phyloP scores from a whole-genome alignment of 2,113 vertebrate species.

The Apaloderma vittatum region DNA sequence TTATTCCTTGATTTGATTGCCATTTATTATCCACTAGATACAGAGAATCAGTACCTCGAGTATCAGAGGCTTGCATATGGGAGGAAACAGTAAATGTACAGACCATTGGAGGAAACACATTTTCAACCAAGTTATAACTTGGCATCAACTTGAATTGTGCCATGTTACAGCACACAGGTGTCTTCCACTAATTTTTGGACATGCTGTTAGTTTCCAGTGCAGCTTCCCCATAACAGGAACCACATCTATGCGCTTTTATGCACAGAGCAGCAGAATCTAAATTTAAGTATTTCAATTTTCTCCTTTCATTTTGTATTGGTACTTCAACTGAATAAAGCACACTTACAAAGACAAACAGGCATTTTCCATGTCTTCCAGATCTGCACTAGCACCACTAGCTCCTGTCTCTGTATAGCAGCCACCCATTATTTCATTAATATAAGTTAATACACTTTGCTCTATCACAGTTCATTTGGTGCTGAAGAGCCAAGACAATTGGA shows the following conservation, averaged over 20 bases:
- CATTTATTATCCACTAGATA: not conserved
- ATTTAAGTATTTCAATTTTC: not conserved
- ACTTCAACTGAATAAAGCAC: not conserved
- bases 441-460: not conserved
- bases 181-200: not conserved
- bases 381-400: not conserved
- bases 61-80: accelerated
- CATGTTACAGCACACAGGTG: not conserved
- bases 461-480: not conserved
- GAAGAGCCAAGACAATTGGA: not conserved
- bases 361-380: not conserved
- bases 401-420: not conserved
- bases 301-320: not conserved
- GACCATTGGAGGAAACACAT: not conserved
- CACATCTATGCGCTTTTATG: not conserved
- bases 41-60: not conserved
- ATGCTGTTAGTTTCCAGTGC: not conserved
- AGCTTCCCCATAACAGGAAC: not conserved
- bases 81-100: not conserved
- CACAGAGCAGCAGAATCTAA: not conserved
- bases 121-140: not conserved
- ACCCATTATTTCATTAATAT: not conserved
- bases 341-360: not conserved
- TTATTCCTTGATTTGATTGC: not conserved
- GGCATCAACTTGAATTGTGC: not conserved